These are phyloP conservation scores for Nyctalus aviator DNA, from an alignment of 2,797 vertebrate genomes.

Conservation along the genomic window DNA sequence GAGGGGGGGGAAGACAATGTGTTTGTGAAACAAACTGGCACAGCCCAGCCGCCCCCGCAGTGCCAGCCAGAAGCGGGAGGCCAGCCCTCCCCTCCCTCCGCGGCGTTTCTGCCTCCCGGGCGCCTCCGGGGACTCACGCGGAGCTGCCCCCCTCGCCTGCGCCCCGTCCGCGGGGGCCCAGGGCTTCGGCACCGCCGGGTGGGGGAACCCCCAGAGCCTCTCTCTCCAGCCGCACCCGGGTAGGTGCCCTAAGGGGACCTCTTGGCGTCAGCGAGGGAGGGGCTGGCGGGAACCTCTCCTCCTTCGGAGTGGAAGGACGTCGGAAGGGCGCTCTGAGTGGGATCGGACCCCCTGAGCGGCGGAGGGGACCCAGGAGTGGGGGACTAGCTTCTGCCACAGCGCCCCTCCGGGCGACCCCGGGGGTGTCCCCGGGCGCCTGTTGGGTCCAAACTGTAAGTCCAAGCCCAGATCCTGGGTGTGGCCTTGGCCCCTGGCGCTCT, in stretches of 20 bases:
- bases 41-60: background rate
- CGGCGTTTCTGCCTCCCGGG: accelerated
- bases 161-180: accelerated
- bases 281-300: background rate
- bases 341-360: background rate
- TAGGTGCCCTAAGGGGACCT: background rate
- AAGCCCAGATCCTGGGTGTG: background rate
- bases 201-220: background rate
- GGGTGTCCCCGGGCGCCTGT: background rate
- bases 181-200: accelerated
- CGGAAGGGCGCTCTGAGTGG: background rate
- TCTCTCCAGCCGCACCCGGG: too few species aligned
- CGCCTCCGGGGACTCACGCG: background rate
- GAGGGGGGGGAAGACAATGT: background rate
- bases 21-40: background rate
- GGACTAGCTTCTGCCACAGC: background rate
- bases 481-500: too few species aligned
- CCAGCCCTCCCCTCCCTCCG: background rate
- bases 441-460: background rate
- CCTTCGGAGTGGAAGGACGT: background rate
- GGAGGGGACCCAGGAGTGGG: background rate
- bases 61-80: background rate
- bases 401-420: background rate
- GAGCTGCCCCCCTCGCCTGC: background rate
- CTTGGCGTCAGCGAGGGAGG: background rate